These are phyloP conservation scores for Hirtodrosophila histrioides DNA, from an alignment of 2,888 invertebrate species.

Conservation along the genomic window DNA sequence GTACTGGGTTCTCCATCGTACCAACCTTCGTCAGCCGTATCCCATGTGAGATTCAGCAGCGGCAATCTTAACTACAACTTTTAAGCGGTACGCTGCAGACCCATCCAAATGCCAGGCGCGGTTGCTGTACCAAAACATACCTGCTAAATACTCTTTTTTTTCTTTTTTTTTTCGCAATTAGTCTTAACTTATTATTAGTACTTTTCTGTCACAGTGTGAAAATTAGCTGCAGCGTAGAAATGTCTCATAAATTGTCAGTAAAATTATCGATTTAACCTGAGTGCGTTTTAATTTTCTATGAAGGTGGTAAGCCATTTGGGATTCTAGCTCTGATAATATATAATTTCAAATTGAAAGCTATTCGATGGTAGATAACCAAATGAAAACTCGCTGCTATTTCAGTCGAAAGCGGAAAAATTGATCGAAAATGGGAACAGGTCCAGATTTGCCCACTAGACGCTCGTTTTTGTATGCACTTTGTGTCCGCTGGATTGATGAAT, in stretches of 20 bases:
- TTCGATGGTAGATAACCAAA: too few relatives aligned
- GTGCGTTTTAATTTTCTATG: too few relatives aligned
- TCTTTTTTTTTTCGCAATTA: conserved; percentile 20
- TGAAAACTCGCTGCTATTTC: too few relatives aligned
- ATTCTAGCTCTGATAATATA: too few relatives aligned
- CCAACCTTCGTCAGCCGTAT: conserved; percentile 85
- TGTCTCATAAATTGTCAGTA: conserved; percentile 23
- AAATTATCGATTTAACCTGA: neutral
- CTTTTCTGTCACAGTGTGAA: conserved; percentile 2
- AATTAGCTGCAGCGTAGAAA: conserved; percentile 20
- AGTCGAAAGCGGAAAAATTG: too few relatives aligned
- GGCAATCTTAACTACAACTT: conserved; percentile 83
- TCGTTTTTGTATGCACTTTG: too few relatives aligned
- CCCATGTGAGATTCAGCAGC: conserved; percentile 85
- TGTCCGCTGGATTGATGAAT: too few relatives aligned
- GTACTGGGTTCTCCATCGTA: conserved; percentile 75
- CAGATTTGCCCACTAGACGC: too few relatives aligned
- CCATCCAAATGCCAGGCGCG: conserved; percentile 2
- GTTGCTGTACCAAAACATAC: neutral
- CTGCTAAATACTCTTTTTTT: neutral
- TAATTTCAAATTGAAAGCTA: too few relatives aligned
- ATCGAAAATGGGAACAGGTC: too few relatives aligned
- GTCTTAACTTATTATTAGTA: conserved; percentile 19
- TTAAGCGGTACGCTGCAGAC: conserved; percentile 31
- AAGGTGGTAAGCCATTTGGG: too few relatives aligned